Conservation (phyloP, 1,140 invertebrate species). For the Ladona fulva region DNA sequence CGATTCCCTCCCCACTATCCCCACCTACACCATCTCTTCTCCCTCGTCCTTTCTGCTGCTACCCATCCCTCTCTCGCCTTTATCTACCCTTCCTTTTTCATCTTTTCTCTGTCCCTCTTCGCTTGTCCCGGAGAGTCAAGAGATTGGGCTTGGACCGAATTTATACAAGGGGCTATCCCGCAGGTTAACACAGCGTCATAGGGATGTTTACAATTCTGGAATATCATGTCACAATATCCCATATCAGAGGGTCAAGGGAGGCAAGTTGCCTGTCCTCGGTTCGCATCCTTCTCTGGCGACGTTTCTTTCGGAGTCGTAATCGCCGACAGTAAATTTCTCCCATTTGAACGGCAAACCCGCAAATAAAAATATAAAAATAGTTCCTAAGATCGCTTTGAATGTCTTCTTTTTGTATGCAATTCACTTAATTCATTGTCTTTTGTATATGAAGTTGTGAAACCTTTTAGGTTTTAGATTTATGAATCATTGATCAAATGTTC, state of each 20-base stretch:
- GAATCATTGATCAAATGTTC: too few relatives aligned
- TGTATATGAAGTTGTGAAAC: too few relatives aligned
- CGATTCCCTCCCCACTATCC: too few relatives aligned
- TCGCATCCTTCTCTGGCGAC: not conserved
- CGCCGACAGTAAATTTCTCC: not conserved
- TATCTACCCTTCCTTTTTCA: not conserved
- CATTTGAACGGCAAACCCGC: too few relatives aligned
- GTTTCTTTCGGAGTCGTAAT: not conserved
- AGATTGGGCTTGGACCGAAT: not conserved
- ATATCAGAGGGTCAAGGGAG: not conserved
- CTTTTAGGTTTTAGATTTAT: too few relatives aligned
- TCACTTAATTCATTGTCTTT: too few relatives aligned
- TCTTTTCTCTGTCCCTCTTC: not conserved
- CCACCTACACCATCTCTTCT: not conserved
- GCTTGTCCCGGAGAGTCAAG: not conserved
- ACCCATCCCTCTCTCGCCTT: not conserved
- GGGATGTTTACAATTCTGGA: not conserved
- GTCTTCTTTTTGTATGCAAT: too few relatives aligned
- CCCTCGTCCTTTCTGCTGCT: not conserved
- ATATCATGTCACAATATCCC: not conserved
- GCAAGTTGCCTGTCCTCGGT: not conserved
- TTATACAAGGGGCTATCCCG: not conserved
- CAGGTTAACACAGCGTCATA: not conserved
- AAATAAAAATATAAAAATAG: too few relatives aligned
- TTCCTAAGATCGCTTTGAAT: too few relatives aligned